These are phyloP conservation scores for Motacilla alba DNA, from an alignment of 2,113 vertebrate genomes.

Conservation along the genomic window DNA sequence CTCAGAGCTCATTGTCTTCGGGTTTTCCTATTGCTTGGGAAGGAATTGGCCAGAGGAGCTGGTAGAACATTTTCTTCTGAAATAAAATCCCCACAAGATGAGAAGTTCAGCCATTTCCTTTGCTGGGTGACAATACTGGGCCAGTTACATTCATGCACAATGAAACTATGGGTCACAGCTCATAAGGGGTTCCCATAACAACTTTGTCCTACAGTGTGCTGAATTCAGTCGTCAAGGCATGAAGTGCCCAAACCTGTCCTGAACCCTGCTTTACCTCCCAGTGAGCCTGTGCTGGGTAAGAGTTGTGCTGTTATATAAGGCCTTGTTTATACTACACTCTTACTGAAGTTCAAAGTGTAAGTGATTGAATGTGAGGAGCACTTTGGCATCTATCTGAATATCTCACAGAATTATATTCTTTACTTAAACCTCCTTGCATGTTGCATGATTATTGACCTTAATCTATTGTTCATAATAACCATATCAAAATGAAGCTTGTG, in stretches of 20 bases:
- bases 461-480: too few species aligned
- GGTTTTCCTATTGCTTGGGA: neutral
- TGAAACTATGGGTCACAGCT: neutral
- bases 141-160: neutral
- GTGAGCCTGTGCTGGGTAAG: neutral
- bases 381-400: too few species aligned
- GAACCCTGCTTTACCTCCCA: neutral
- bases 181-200: fast-evolving
- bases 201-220: neutral
- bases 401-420: too few species aligned
- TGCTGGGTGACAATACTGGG: neutral
- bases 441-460: too few species aligned
- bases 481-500: too few species aligned
- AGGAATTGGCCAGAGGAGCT: neutral
- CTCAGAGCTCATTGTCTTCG: neutral
- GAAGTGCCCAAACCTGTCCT: neutral
- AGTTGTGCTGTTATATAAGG: too few species aligned
- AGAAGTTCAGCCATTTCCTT: neutral
- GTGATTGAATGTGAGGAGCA: too few species aligned
- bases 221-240: neutral
- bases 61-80: neutral
- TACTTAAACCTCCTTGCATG: too few species aligned
- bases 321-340: too few species aligned
- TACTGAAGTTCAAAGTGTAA: too few species aligned
- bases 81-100: neutral